Conservation (phyloP, 2,888 invertebrate species). For the Malthinus flaveolus region DNA sequence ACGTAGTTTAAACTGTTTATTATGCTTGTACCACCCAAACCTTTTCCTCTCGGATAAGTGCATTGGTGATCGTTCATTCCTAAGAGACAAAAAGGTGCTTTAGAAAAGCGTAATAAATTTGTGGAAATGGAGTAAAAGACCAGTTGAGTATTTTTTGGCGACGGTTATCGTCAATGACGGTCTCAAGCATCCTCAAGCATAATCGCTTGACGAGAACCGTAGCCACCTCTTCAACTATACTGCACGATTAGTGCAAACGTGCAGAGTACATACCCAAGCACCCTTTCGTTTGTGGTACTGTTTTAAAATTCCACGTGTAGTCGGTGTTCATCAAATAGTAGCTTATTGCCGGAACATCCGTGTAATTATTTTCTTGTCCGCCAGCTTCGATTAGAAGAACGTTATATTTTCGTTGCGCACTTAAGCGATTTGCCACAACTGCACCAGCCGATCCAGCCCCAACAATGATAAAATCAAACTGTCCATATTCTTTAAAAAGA, state of each 20-base stretch:
- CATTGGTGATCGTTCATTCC: neutral
- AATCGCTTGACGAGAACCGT: too few relatives aligned
- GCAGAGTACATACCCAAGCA: constrained; percentile 4
- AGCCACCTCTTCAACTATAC: too few relatives aligned
- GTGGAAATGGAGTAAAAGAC: too few relatives aligned
- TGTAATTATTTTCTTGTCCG: constrained; percentile 8
- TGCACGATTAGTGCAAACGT: too few relatives aligned
- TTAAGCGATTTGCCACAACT: constrained; percentile 65
- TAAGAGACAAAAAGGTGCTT: neutral
- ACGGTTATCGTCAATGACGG: too few relatives aligned
- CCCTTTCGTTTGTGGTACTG: constrained; percentile 7
- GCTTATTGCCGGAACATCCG: constrained; percentile 7
- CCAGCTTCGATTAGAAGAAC: constrained; percentile 71
- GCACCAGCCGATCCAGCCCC: constrained; percentile 70
- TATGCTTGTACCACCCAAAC: constrained; percentile 29
- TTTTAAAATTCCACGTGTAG: constrained; percentile 11
- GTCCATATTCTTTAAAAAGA: neutral
- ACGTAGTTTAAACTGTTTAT: constrained; percentile 32
- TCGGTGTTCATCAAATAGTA: neutral
- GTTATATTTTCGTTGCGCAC: constrained; percentile 66
- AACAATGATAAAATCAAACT: constrained; percentile 69
- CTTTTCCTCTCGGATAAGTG: neutral
- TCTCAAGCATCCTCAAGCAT: too few relatives aligned
- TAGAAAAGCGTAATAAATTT: neutral
- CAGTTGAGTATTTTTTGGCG: too few relatives aligned